Evolutionary conservation across 1,140 invertebrate species (phyloP).

Genomic region (Ceratoteleas bidentatus): DNA sequence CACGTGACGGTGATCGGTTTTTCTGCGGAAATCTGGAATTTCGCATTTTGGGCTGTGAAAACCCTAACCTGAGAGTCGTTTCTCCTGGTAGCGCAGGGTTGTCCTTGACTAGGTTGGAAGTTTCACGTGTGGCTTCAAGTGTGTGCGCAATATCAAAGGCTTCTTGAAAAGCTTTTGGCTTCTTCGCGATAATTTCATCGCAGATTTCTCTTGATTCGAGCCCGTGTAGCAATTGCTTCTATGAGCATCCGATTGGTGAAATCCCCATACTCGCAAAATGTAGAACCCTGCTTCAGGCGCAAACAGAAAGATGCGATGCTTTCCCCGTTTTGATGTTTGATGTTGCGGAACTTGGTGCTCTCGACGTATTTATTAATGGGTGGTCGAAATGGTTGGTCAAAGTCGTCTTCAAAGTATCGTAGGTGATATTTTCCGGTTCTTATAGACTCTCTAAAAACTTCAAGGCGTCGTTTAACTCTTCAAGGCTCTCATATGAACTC

Average conservation of each 20-base stretch:
- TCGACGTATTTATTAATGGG: constrained; percentile 40
- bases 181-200: constrained; percentile 60
- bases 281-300: constrained; percentile 36
- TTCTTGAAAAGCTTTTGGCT: constrained; percentile 29
- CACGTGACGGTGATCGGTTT: no score
- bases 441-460: no score
- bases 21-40: no score
- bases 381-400: constrained; percentile 44
- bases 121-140: constrained; percentile 42
- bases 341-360: constrained; percentile 41
- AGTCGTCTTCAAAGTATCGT: constrained; percentile 27
- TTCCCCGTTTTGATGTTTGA: constrained; percentile 27
- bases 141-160: constrained; percentile 58
- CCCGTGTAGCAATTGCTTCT: constrained; percentile 54
- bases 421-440: constrained; percentile 30
- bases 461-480: no score
- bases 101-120: constrained; percentile 14
- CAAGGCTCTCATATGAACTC: no score
- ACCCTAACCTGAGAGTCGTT: not conserved
- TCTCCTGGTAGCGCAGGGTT: not conserved
- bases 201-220: constrained; percentile 48
- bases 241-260: constrained; percentile 66
- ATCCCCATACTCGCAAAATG: constrained; percentile 52
- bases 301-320: constrained; percentile 42
- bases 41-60: no score